A percentile compares a stretch with the other conserved stretches of the same genome.
phyloP scores from a whole-genome alignment of 2,888 invertebrate genomes.

The Aethes cnicana region DNA sequence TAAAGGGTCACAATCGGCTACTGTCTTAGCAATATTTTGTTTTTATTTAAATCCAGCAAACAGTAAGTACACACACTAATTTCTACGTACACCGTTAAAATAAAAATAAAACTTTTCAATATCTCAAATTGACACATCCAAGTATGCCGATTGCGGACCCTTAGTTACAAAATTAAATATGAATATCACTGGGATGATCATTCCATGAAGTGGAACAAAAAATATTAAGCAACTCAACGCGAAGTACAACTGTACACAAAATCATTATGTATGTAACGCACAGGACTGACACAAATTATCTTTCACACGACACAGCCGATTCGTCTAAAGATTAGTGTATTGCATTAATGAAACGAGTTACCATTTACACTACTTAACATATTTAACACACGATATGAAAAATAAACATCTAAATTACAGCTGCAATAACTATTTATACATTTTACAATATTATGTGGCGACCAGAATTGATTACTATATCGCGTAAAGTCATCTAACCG shows the following conservation, averaged over 20 bases:
- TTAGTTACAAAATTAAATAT: slow-evolving; percentile 17
- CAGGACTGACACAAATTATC: slow-evolving; percentile 69
- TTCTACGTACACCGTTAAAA: slow-evolving; percentile 16
- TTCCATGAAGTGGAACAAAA: slow-evolving; percentile 9
- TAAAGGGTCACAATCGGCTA: slow-evolving; percentile 28
- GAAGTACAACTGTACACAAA: slow-evolving; percentile 61
- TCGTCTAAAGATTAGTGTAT: slow-evolving; percentile 73
- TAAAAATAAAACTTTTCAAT: slow-evolving; percentile 16
- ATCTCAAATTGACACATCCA: slow-evolving; percentile 26
- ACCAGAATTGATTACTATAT: slow-evolving; percentile 59
- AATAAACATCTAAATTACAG: slow-evolving; percentile 82
- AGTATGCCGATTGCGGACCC: slow-evolving; percentile 29
- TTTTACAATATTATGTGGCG: slow-evolving; percentile 71
- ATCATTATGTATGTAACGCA: slow-evolving; percentile 60
- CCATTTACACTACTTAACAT: slow-evolving; percentile 79
- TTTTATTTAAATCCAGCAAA: slow-evolving; percentile 17
- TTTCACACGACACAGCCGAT: slow-evolving; percentile 80
- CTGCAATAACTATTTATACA: slow-evolving; percentile 82
- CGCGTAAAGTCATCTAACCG: slow-evolving; percentile 42
- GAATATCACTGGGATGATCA: slow-evolving; percentile 23
- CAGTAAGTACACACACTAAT: slow-evolving; percentile 17
- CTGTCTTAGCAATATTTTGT: slow-evolving; percentile 21
- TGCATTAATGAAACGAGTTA: slow-evolving; percentile 73
- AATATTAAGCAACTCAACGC: slow-evolving; percentile 27
- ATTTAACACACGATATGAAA: slow-evolving; percentile 82